These are phyloP conservation scores for Myiotriccus ornatus DNA, from an alignment of 2,797 vertebrate genomes.

Conservation along the genomic window DNA sequence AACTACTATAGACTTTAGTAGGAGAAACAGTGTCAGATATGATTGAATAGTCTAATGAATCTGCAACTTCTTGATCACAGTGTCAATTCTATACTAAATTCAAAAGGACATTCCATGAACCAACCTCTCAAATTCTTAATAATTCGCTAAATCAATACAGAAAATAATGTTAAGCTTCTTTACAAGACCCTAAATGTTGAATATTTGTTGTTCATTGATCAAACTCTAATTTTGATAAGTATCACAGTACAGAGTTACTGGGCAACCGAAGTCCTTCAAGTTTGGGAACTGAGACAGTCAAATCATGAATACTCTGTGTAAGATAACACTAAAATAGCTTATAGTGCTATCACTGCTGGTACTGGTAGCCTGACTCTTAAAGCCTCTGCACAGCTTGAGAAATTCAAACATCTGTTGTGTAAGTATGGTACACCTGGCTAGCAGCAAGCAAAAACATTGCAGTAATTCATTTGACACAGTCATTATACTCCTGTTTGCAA, in stretches of 20 bases:
- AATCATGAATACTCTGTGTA: neutral
- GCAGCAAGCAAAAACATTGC: constrained; percentile 2
- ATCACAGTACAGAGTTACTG: neutral
- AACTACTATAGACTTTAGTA: neutral
- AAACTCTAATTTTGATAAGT: neutral
- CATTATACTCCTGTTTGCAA: constrained; percentile 63
- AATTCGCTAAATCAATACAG: neutral
- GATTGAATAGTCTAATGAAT: neutral
- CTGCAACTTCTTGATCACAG: neutral
- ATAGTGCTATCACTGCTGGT: neutral
- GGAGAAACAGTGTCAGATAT: neutral
- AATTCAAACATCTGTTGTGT: constrained; percentile 55
- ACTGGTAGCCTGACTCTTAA: neutral
- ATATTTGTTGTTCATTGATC: neutral
- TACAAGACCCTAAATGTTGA: neutral
- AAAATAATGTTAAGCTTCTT: neutral
- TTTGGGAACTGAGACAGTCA: neutral
- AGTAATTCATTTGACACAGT: constrained; percentile 60
- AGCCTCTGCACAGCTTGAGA: constrained; percentile 34
- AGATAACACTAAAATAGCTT: neutral
- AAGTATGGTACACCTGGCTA: constrained; percentile 51
- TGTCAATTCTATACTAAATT: neutral
- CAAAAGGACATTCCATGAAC: neutral
- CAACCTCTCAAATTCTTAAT: neutral
- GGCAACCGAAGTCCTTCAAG: neutral